Percentiles rank a stretch among this genome's conserved stretches.
Evolutionary conservation across 2,888 invertebrate genomes (phyloP).

Genomic region (Galerucella calmariensis): DNA sequence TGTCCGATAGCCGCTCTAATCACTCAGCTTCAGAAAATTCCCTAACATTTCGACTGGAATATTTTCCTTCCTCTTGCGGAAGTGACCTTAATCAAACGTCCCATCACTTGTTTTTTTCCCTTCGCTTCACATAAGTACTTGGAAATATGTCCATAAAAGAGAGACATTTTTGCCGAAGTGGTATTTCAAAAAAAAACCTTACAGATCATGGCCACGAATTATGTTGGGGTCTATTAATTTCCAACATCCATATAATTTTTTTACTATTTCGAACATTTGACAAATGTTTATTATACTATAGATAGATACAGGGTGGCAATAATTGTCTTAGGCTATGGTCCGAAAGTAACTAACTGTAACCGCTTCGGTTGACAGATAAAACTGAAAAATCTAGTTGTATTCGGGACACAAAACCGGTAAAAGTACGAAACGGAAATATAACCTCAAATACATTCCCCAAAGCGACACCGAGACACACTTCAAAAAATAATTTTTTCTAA

Average conservation of each 20-base stretch:
- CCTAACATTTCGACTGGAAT: background rate
- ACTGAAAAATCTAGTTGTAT: too few species aligned
- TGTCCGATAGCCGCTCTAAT: background rate
- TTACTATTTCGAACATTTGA: background rate
- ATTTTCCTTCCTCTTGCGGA: constrained; percentile 18
- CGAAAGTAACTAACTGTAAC: too few species aligned
- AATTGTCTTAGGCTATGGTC: too few species aligned
- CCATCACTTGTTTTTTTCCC: constrained; percentile 31
- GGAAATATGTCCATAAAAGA: constrained; percentile 33
- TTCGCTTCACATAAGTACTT: constrained; percentile 32
- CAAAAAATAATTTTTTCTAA: too few species aligned
- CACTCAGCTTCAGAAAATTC: background rate
- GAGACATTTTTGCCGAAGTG: constrained; percentile 15
- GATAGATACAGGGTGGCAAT: too few species aligned
- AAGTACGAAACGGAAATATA: too few species aligned
- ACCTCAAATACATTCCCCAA: too few species aligned
- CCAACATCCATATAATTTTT: constrained; percentile 9
- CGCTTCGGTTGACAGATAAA: too few species aligned
- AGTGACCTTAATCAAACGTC: constrained; percentile 33
- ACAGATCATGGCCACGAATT: constrained; percentile 23
- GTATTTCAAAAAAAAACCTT: constrained; percentile 22
- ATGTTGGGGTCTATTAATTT: constrained; percentile 29
- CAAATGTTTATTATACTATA: background rate
- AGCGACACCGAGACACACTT: too few species aligned
- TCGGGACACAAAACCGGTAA: too few species aligned